Conservation (phyloP, 2,113 vertebrate species). For the Nothobranchius kuhntae region DNA sequence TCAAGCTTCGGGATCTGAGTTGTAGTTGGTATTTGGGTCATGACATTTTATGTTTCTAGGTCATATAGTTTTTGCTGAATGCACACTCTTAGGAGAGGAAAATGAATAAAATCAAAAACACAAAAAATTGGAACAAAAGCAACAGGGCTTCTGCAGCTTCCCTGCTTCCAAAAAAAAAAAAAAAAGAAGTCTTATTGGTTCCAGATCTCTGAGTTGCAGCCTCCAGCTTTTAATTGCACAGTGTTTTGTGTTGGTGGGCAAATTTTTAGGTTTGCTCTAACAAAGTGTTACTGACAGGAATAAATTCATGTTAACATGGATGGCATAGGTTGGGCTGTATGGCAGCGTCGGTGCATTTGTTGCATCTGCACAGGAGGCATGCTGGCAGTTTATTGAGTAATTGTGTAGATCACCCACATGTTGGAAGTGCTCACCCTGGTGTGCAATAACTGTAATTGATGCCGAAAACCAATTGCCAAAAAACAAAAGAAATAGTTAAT, state of each 20-base stretch:
- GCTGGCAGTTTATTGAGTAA: background rate
- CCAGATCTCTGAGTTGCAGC: constrained; percentile 6
- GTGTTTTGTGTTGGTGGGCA: background rate
- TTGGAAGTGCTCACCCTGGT: background rate
- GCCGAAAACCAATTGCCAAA: background rate
- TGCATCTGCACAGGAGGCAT: background rate
- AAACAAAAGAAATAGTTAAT: background rate
- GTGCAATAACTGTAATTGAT: background rate
- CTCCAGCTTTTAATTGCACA: background rate
- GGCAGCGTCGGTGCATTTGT: background rate
- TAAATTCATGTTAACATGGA: background rate
- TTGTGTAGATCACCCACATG: background rate
- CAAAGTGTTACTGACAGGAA: constrained; percentile 5
- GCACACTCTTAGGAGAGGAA: background rate
- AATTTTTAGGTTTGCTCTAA: background rate
- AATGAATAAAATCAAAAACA: background rate
- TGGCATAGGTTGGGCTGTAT: background rate
- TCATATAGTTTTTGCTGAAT: background rate
- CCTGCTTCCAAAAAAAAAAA: too few relatives aligned
- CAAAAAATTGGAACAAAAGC: background rate
- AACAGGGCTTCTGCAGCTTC: background rate
- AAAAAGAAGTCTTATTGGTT: background rate
- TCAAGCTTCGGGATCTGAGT: background rate
- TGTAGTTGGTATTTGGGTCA: background rate
- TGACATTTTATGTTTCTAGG: background rate